Evolutionary conservation across 2,888 invertebrate genomes (phyloP).

Genomic region (Peribatodes rhomboidaria): DNA sequence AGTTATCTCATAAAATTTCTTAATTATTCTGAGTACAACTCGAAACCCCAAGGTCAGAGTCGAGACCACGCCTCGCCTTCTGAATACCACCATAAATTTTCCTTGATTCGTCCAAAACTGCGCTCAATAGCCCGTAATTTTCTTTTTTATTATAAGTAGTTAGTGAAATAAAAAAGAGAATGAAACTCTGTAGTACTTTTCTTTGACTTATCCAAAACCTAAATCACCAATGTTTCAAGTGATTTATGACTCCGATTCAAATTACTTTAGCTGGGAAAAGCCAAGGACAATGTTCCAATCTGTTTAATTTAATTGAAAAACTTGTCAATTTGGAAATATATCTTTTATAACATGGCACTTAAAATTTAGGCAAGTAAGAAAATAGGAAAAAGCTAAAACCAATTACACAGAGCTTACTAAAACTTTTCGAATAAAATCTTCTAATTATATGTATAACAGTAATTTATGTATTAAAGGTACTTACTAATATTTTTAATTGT

Average conservation of each 20-base stretch:
- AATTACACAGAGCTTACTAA: too few species aligned
- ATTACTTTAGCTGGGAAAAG: not conserved
- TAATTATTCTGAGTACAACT: too few species aligned
- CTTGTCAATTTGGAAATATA: conserved; percentile 31
- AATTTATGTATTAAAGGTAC: too few species aligned
- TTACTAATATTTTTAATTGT: too few species aligned
- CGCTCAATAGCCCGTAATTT: not conserved
- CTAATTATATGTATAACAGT: too few species aligned
- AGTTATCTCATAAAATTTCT: too few species aligned
- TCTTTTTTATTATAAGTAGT: too few species aligned
- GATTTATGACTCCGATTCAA: conserved; percentile 30
- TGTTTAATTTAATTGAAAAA: conserved; percentile 39
- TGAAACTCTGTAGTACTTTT: conserved; percentile 2
- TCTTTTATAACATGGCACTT: conserved; percentile 1
- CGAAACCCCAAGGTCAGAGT: too few species aligned
- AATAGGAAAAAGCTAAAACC: not conserved
- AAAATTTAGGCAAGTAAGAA: too few species aligned
- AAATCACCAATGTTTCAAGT: conserved; percentile 7
- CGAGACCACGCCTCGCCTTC: not conserved
- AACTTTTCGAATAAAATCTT: too few species aligned
- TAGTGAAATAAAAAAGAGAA: not conserved
- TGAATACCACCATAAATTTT: not conserved
- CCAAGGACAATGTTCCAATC: conserved; percentile 12
- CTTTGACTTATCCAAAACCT: conserved; percentile 7
- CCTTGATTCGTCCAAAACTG: not conserved